These are phyloP conservation scores for Cecidostiba fungosa DNA, from an alignment of 2,888 invertebrate genomes.

Conservation along the genomic window DNA sequence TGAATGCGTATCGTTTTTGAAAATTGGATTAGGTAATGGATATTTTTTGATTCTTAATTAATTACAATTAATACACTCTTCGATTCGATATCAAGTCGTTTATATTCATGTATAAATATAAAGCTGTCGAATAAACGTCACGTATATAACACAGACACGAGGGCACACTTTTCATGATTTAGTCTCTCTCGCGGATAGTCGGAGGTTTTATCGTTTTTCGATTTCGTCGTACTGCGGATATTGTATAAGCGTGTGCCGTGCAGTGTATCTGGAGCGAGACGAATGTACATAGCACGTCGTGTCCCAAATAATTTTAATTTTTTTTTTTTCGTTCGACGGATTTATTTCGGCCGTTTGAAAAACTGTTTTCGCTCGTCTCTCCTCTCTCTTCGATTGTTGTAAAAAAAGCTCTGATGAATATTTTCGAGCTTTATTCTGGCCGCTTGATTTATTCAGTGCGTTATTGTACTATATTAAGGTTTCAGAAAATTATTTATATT, in stretches of 20 bases:
- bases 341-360: neutral
- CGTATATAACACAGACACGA: neutral
- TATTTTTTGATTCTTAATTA: too few relatives aligned
- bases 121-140: neutral
- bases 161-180: neutral
- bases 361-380: neutral
- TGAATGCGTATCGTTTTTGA: too few relatives aligned
- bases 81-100: neutral
- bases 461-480: too few relatives aligned
- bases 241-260: neutral
- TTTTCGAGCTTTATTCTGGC: too few relatives aligned
- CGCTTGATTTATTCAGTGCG: too few relatives aligned
- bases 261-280: constrained; percentile 25
- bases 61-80: too few relatives aligned
- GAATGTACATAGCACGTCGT: neutral
- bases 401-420: too few relatives aligned
- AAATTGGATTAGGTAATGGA: neutral
- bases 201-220: constrained; percentile 27
- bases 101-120: neutral
- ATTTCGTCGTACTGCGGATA: constrained; percentile 3
- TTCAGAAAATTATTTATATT: too few relatives aligned
- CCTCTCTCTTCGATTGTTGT: neutral
- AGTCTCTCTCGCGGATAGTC: neutral
- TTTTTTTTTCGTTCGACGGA: neutral
- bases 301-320: constrained; percentile 18